Evolutionary conservation across 2,113 vertebrate genomes (phyloP).

Genomic region (Laterallus jamaicensis): DNA sequence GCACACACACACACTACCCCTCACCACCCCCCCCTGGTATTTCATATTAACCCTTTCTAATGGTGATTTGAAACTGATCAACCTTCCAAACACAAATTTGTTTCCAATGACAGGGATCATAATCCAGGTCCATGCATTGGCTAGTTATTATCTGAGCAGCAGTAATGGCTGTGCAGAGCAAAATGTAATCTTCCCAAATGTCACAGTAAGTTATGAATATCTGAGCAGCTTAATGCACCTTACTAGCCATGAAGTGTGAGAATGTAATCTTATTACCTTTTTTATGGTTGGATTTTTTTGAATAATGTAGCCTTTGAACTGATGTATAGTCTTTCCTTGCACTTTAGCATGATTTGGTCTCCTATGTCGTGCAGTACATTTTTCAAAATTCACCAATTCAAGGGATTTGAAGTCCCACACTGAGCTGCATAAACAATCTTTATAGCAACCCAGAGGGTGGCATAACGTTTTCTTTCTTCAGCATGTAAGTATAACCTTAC

Average conservation of each 20-base stretch:
- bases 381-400: slow-evolving; percentile 80
- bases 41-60: slow-evolving; percentile 82
- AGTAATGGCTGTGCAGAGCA: slow-evolving; percentile 79
- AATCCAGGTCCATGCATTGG: slow-evolving; percentile 71
- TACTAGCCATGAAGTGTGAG: slow-evolving; percentile 84
- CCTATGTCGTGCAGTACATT: slow-evolving; percentile 72
- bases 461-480: slow-evolving; percentile 69
- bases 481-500: slow-evolving; percentile 56
- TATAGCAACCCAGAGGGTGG: slow-evolving; percentile 78
- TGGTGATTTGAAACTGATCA: slow-evolving; percentile 80
- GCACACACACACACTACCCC: neutral
- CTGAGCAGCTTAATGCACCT: slow-evolving; percentile 85
- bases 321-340: slow-evolving; percentile 83
- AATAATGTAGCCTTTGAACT: slow-evolving; percentile 83
- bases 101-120: slow-evolving; percentile 80
- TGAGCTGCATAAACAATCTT: slow-evolving; percentile 84
- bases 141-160: slow-evolving; percentile 80
- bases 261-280: slow-evolving; percentile 87
- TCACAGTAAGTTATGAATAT: slow-evolving; percentile 87
- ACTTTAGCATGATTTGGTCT: slow-evolving; percentile 84
- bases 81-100: slow-evolving; percentile 83
- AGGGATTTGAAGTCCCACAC: slow-evolving; percentile 73
- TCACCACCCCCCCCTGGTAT: neutral
- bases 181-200: slow-evolving; percentile 86
- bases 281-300: slow-evolving; percentile 87